phyloP scores from a whole-genome alignment of 2,888 invertebrate species.

The Pammene fasciana region DNA sequence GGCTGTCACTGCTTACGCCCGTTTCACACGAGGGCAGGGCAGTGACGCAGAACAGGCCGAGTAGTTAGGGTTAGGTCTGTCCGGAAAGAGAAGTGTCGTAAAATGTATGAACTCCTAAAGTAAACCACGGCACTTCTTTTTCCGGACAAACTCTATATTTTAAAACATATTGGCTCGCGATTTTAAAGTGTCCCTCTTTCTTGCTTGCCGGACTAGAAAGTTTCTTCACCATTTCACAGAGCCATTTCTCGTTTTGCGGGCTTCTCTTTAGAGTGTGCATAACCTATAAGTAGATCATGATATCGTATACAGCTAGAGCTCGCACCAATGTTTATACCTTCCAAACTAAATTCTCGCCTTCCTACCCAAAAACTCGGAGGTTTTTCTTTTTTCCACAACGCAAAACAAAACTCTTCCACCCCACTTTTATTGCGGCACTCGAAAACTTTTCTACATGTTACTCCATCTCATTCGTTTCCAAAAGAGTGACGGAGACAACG shows the following conservation, averaged over 20 bases:
- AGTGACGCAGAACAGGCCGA: neutral
- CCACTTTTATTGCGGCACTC: constrained; percentile 22
- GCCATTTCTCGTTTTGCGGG: too few species aligned
- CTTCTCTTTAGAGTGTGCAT: too few species aligned
- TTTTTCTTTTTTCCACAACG: constrained; percentile 3
- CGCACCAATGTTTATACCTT: neutral
- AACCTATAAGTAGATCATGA: too few species aligned
- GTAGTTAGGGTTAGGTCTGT: too few species aligned
- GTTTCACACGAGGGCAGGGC: neutral
- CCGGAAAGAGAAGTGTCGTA: too few species aligned
- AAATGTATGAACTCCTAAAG: too few species aligned
- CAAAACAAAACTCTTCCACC: constrained; percentile 24
- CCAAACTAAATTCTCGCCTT: constrained; percentile 1
- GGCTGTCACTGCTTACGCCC: constrained; percentile 12
- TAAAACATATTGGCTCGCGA: too few species aligned
- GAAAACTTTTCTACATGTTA: constrained; percentile 24
- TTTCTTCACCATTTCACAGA: too few species aligned
- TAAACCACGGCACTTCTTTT: too few species aligned
- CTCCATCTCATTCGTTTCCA: constrained; percentile 14
- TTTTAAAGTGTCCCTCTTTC: too few species aligned
- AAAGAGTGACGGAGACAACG: constrained; percentile 15
- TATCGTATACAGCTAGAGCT: neutral
- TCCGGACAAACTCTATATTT: too few species aligned
- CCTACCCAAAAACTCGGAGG: neutral
- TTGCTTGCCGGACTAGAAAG: too few species aligned